phyloP scores from a whole-genome alignment of 2,113 vertebrate species.

The Oreotragus oreotragus region DNA sequence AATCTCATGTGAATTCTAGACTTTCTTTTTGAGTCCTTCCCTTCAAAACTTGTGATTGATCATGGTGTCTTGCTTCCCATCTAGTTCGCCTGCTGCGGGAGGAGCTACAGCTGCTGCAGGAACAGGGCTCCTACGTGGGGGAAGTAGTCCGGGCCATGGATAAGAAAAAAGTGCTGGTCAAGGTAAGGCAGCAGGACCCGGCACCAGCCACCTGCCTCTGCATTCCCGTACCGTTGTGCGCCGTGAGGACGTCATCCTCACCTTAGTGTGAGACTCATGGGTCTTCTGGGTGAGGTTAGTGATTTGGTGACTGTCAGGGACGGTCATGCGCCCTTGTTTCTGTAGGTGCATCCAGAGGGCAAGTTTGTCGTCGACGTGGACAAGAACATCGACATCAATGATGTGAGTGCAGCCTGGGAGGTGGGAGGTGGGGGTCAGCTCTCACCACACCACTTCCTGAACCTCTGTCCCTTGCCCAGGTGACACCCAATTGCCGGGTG shows the following conservation, averaged over 20 bases:
- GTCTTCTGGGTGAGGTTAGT: not conserved
- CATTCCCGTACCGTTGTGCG: accelerated
- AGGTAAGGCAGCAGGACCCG: constrained; percentile 80
- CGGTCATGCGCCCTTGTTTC: not conserved
- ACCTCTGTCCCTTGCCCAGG: constrained; percentile 76
- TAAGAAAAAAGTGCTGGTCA: constrained; percentile 98
- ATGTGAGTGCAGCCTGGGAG: constrained; percentile 83
- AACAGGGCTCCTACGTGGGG: constrained; percentile 98
- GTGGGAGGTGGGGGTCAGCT: not conserved
- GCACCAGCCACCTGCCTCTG: not conserved
- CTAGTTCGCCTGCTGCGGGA: constrained; percentile 94
- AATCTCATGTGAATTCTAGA: not conserved
- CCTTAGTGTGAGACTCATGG: not conserved
- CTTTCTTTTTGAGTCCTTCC: not conserved
- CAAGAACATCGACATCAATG: constrained; percentile 99
- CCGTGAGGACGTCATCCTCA: accelerated
- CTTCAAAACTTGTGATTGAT: not conserved
- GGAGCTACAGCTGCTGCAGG: constrained; percentile 96
- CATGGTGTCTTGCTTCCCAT: not conserved
- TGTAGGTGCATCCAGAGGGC: constrained; percentile 96
- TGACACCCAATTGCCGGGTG: constrained; percentile 97
- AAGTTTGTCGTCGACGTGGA: constrained; percentile 99
- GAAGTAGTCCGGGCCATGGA: constrained; percentile 99
- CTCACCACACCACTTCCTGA: not conserved
- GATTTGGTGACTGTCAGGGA: not conserved